Evolutionary conservation across 2,113 vertebrate species (phyloP).

Genomic region (Panthera leo): DNA sequence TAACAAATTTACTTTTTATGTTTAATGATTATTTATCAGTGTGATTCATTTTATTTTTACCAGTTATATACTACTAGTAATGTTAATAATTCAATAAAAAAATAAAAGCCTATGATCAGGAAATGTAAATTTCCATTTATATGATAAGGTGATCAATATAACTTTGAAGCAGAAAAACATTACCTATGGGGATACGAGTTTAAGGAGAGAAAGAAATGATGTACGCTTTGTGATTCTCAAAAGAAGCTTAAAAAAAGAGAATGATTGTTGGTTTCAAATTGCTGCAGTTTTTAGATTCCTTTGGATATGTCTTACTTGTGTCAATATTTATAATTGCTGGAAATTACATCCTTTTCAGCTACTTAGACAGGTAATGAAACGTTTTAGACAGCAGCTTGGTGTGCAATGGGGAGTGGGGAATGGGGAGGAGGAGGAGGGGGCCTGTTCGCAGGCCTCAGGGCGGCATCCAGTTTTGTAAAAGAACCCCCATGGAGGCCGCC

Average conservation of each 20-base stretch:
- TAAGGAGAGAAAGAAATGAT: background rate
- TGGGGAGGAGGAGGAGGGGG: accelerated
- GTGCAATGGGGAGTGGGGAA: background rate
- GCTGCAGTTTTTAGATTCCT: background rate
- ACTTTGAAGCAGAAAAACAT: conserved; percentile 12
- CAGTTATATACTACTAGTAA: background rate
- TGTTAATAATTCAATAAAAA: background rate
- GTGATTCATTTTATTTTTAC: conserved; percentile 1
- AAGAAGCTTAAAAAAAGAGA: background rate
- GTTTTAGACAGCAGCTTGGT: background rate
- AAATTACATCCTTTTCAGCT: background rate
- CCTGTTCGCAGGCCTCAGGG: background rate
- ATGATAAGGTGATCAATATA: background rate
- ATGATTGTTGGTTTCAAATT: background rate
- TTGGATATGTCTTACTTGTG: background rate
- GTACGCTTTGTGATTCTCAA: background rate
- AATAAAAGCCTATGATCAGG: background rate
- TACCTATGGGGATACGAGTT: background rate
- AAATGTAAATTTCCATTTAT: conserved; percentile 11
- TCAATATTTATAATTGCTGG: background rate
- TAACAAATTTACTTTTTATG: background rate
- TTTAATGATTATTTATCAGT: background rate
- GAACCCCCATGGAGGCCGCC: background rate
- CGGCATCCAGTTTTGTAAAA: background rate
- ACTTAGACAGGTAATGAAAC: background rate